Evolutionary conservation across 2,797 vertebrate species (phyloP).

Genomic region (Microcaecilia unicolor): DNA sequence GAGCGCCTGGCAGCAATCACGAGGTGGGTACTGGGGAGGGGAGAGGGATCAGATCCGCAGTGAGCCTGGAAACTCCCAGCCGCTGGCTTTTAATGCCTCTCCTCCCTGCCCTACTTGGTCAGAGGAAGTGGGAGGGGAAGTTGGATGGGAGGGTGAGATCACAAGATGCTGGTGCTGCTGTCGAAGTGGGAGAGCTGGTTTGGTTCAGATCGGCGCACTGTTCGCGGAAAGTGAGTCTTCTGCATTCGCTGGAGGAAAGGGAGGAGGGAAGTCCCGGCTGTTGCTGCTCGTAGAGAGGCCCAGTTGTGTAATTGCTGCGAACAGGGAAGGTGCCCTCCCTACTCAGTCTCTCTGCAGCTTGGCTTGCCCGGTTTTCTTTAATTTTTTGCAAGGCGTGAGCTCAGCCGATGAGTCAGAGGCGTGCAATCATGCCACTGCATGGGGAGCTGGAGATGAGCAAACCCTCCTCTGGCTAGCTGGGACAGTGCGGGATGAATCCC

Average conservation of each 20-base stretch:
- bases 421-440: slow-evolving; percentile 53
- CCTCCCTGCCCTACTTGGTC: slow-evolving; percentile 38
- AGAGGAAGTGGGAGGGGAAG: slow-evolving; percentile 29
- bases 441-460: slow-evolving; percentile 32
- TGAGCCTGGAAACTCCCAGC: too few species aligned
- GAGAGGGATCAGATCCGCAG: too few species aligned
- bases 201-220: slow-evolving; percentile 1
- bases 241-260: slow-evolving; percentile 11
- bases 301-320: slow-evolving; percentile 45
- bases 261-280: slow-evolving; percentile 16
- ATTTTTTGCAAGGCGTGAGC: slow-evolving; percentile 48
- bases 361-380: slow-evolving; percentile 3
- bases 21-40: too few species aligned
- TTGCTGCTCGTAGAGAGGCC: slow-evolving; percentile 13
- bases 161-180: slow-evolving; percentile 36
- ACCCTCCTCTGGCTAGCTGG: too few species aligned
- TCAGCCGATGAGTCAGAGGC: slow-evolving; percentile 56
- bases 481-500: too few species aligned
- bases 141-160: background rate
- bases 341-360: slow-evolving; percentile 17
- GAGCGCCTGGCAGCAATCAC: too few species aligned
- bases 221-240: slow-evolving; percentile 14
- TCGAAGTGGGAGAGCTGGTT: slow-evolving; percentile 45
- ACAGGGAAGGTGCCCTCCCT: slow-evolving; percentile 26
- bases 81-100: slow-evolving; percentile 27